These are phyloP conservation scores for Drosophila mimetica DNA, from an alignment of 2,888 invertebrate genomes.

Conservation along the genomic window DNA sequence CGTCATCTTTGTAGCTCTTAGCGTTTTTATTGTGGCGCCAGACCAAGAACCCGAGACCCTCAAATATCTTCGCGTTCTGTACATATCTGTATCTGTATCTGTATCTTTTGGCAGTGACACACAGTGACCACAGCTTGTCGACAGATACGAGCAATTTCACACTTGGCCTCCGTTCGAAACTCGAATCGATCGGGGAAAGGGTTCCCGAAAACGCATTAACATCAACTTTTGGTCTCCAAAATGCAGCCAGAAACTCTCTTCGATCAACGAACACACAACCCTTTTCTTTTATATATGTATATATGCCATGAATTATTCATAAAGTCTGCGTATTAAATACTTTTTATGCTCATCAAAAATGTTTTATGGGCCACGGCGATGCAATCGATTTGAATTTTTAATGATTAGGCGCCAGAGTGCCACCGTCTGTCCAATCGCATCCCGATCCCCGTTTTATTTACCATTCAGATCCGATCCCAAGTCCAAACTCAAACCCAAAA, in stretches of 20 bases:
- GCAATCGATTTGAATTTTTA: constrained; percentile 81
- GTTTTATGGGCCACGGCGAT: constrained; percentile 63
- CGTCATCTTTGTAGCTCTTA: constrained; percentile 73
- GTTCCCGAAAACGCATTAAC: constrained; percentile 55
- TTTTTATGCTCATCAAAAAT: constrained; percentile 77
- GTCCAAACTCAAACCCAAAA: neutral
- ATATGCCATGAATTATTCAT: constrained; percentile 77
- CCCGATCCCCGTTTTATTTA: constrained; percentile 7
- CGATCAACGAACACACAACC: constrained; percentile 10
- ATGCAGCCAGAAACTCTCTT: constrained; percentile 32
- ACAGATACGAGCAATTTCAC: constrained; percentile 82
- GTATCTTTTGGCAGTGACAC: constrained; percentile 61
- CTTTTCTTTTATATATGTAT: constrained; percentile 39
- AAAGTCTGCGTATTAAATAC: constrained; percentile 68
- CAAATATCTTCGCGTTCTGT: constrained; percentile 25
- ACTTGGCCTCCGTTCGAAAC: constrained; percentile 60
- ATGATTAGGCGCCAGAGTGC: constrained; percentile 80
- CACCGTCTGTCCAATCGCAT: constrained; percentile 54
- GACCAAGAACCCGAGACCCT: constrained; percentile 36
- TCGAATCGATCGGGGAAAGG: constrained; percentile 18
- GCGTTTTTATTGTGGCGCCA: constrained; percentile 78
- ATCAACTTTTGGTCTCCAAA: constrained; percentile 66
- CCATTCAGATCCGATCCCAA: constrained; percentile 1
- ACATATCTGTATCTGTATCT: constrained; percentile 45
- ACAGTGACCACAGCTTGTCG: constrained; percentile 79